A percentile compares a stretch with the other conserved stretches of the same genome.
Evolutionary conservation across 1,140 invertebrate species (phyloP).

Genomic region (Cyrtorhinus lividipennis): DNA sequence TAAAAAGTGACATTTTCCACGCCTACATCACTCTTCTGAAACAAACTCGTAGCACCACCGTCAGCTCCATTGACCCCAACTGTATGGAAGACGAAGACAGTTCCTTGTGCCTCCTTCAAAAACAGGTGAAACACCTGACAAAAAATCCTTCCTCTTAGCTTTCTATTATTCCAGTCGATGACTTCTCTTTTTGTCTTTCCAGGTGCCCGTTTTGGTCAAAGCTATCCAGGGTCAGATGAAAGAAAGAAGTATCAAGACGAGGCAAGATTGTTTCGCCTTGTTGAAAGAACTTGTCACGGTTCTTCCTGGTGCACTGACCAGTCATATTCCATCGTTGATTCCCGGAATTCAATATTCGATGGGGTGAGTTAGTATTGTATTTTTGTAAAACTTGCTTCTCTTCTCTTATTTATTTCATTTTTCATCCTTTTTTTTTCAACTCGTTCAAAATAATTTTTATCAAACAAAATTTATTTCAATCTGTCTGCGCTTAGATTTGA

Average conservation of each 20-base stretch:
- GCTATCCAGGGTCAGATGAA: conserved; percentile 81
- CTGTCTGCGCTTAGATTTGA: too few species aligned
- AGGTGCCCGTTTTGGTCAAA: conserved; percentile 65
- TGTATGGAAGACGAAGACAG: conserved; percentile 56
- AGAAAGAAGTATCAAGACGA: conserved; percentile 84
- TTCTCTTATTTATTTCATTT: too few species aligned
- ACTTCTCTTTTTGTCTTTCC: too few species aligned
- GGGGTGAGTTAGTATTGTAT: conserved; percentile 34
- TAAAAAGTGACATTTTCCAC: conserved; percentile 94
- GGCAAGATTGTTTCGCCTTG: conserved; percentile 81
- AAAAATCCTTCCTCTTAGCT: too few species aligned
- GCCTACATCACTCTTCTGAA: conserved; percentile 86
- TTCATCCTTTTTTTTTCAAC: too few species aligned
- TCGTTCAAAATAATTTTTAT: too few species aligned
- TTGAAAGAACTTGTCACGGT: conserved; percentile 81
- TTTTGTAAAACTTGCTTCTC: not conserved
- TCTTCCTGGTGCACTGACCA: conserved; percentile 70
- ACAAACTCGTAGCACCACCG: conserved; percentile 63
- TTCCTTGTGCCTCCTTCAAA: conserved; percentile 27
- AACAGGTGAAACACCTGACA: too few species aligned
- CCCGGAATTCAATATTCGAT: conserved; percentile 84
- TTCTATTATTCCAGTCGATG: too few species aligned
- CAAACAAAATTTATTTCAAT: too few species aligned
- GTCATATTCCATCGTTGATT: conserved; percentile 70
- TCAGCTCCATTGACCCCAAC: conserved; percentile 48